Percentiles rank a stretch among this genome's conserved stretches.
Evolutionary conservation across 2,797 vertebrate species (phyloP).

Genomic region (Labeo calbasu): DNA sequence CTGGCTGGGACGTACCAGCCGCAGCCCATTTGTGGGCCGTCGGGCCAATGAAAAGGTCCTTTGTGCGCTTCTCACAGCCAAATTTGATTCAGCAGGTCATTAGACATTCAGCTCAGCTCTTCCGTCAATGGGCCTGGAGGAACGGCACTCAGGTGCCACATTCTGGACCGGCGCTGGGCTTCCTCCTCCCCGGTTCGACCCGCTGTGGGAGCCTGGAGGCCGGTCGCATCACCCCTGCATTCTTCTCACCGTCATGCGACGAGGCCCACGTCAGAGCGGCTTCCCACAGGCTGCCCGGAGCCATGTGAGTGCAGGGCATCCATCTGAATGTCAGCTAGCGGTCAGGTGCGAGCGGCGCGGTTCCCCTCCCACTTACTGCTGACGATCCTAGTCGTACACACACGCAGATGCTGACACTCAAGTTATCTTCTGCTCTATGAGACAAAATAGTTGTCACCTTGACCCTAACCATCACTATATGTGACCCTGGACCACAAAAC

Average conservation of each 20-base stretch:
- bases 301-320: slow-evolving; percentile 52
- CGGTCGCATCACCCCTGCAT: slow-evolving; percentile 70
- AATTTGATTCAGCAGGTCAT: slow-evolving; percentile 87
- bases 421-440: slow-evolving; percentile 18
- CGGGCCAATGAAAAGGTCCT: slow-evolving; percentile 86
- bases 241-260: slow-evolving; percentile 87
- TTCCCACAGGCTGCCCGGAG: slow-evolving; percentile 72
- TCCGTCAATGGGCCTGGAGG: slow-evolving; percentile 81
- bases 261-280: slow-evolving; percentile 81
- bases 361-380: slow-evolving; percentile 70
- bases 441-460: neutral
- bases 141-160: slow-evolving; percentile 86
- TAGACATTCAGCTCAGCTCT: slow-evolving; percentile 84
- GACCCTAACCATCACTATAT: neutral
- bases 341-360: slow-evolving; percentile 81
- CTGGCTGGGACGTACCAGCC: slow-evolving; percentile 67
- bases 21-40: slow-evolving; percentile 79
- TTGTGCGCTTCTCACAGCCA: slow-evolving; percentile 85
- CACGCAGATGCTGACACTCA: slow-evolving; percentile 62
- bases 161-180: slow-evolving; percentile 83
- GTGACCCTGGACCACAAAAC: too few relatives aligned
- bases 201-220: slow-evolving; percentile 23
- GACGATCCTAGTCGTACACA: slow-evolving; percentile 7
- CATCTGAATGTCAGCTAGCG: slow-evolving; percentile 82
- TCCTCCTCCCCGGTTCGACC: slow-evolving; percentile 75